phyloP scores from a whole-genome alignment of 2,113 vertebrate species.

The Alaudala cheleensis region DNA sequence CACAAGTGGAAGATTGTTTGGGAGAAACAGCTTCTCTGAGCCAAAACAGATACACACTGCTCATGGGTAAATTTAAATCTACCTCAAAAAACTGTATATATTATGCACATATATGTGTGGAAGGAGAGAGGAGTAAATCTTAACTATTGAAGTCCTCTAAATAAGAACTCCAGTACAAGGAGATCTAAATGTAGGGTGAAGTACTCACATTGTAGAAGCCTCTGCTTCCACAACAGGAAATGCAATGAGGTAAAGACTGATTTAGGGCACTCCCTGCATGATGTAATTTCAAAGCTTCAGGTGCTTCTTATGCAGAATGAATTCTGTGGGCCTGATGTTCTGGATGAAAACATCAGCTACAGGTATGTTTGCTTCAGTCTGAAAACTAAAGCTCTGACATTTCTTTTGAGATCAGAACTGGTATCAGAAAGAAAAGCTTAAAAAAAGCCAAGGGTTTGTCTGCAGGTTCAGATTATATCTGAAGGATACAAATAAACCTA shows the following conservation, averaged over 20 bases:
- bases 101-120: background rate
- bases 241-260: background rate
- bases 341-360: background rate
- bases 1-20: background rate
- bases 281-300: background rate
- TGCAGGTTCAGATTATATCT: background rate
- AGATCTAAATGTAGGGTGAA: background rate
- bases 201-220: background rate
- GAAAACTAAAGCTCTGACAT: background rate
- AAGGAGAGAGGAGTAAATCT: background rate
- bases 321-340: background rate
- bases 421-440: background rate
- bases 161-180: background rate
- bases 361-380: background rate
- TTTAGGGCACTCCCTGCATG: background rate
- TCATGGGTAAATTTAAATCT: background rate
- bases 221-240: background rate
- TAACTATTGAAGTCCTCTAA: background rate
- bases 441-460: background rate
- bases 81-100: background rate
- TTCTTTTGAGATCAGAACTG: background rate
- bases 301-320: background rate
- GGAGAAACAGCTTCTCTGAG: background rate
- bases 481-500: background rate
- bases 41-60: no score